These are phyloP conservation scores for Drosophila kokeensis DNA, from an alignment of 2,888 invertebrate genomes.

Conservation along the genomic window DNA sequence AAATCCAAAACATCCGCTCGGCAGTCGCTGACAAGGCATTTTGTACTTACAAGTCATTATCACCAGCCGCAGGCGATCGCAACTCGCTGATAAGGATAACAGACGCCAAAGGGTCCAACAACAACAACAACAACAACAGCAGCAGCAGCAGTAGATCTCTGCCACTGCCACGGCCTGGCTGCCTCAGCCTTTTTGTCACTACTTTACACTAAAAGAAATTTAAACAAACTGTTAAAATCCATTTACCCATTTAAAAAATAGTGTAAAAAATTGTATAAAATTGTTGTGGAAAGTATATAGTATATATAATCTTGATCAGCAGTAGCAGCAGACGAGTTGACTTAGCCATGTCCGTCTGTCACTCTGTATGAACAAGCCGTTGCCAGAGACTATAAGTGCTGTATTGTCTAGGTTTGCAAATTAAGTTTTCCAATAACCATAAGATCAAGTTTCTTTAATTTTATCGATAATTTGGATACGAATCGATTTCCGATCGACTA, in stretches of 20 bases:
- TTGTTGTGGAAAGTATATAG: neutral
- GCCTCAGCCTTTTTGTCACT: neutral
- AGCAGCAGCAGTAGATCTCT: slow-evolving; percentile 6
- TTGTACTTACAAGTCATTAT: slow-evolving; percentile 84
- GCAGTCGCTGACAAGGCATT: slow-evolving; percentile 79
- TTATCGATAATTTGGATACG: neutral
- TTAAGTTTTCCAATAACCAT: neutral
- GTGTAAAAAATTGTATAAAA: rapidly evolving
- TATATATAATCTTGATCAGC: neutral
- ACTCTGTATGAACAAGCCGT: rapidly evolving
- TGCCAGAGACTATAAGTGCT: neutral
- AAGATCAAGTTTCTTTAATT: neutral
- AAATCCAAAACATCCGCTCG: slow-evolving; percentile 48
- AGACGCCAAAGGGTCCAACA: slow-evolving; percentile 22
- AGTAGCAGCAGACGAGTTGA: neutral
- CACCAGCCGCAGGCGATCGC: slow-evolving; percentile 77
- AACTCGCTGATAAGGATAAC: slow-evolving; percentile 63
- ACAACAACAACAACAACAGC: neutral
- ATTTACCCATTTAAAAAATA: neutral
- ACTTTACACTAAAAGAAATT: neutral
- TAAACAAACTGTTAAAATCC: neutral
- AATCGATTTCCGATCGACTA: neutral
- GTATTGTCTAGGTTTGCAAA: neutral
- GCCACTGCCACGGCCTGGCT: neutral
- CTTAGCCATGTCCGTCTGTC: neutral